Evolutionary conservation across 2,888 invertebrate species (phyloP).

Genomic region (Drosophila vallismaia): DNA sequence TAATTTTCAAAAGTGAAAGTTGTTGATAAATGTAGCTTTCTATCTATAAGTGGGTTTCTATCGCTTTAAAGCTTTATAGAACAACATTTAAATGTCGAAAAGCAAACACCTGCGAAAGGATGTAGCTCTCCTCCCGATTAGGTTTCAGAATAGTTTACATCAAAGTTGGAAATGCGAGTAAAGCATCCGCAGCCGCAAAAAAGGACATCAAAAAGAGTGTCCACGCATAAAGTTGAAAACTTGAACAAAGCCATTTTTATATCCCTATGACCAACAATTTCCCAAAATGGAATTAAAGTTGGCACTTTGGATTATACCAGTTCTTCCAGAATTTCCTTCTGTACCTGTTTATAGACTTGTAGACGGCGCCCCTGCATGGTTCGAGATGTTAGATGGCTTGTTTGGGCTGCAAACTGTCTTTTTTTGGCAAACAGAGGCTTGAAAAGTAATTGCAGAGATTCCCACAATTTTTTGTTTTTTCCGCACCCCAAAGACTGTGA

Average conservation of each 20-base stretch:
- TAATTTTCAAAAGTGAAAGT: constrained; percentile 51
- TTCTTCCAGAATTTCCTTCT: constrained; percentile 14
- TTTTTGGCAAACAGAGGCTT: constrained; percentile 47
- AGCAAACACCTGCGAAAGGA: no score
- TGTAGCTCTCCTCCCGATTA: no score
- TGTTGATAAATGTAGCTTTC: constrained; percentile 46
- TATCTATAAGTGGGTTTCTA: constrained; percentile 12
- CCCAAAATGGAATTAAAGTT: constrained; percentile 72
- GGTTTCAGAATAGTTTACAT: no score
- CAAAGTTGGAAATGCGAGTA: constrained; percentile 47
- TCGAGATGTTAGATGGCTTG: constrained; percentile 11
- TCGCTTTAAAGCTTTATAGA: constrained; percentile 13
- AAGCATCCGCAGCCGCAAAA: constrained; percentile 26
- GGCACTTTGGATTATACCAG: constrained; percentile 26
- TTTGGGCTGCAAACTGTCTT: constrained; percentile 32
- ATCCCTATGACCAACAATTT: constrained; percentile 42
- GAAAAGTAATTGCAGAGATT: constrained; percentile 23
- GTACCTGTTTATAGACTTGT: constrained; percentile 34
- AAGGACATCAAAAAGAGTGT: constrained; percentile 5
- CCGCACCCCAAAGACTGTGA: constrained; percentile 20
- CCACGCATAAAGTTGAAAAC: constrained; percentile 64
- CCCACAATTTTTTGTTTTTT: not conserved
- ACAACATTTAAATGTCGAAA: not conserved
- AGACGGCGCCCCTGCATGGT: constrained; percentile 1
- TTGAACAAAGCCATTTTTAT: constrained; percentile 62